Evolutionary conservation across 1,140 invertebrate species (phyloP).

Genomic region (Drosophila melanica): DNA sequence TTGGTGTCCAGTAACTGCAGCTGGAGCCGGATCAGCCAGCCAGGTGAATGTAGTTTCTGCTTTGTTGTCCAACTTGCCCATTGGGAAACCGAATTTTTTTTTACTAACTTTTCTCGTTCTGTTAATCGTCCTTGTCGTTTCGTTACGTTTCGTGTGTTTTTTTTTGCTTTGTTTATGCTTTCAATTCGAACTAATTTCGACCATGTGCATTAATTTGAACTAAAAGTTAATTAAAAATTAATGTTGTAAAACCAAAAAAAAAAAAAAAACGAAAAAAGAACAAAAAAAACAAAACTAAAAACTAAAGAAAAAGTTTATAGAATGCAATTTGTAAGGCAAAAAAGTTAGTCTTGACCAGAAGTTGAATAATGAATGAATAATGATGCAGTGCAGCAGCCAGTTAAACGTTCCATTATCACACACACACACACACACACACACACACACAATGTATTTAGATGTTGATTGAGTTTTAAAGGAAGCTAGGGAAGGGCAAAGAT

Average conservation of each 20-base stretch:
- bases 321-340: slow-evolving; percentile 41
- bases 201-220: slow-evolving; percentile 82
- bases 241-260: slow-evolving; percentile 81
- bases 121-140: slow-evolving; percentile 41
- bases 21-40: slow-evolving; percentile 3
- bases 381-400: slow-evolving; percentile 25
- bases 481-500: slow-evolving; percentile 31
- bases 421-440: slow-evolving; percentile 51
- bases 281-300: slow-evolving; percentile 14
- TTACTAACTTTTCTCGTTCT: slow-evolving; percentile 36
- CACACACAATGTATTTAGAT: slow-evolving; percentile 70
- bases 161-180: slow-evolving; percentile 53
- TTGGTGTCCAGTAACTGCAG: neutral
- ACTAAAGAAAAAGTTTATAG: slow-evolving; percentile 29
- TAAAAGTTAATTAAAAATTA: slow-evolving; percentile 80
- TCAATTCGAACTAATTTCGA: slow-evolving; percentile 55
- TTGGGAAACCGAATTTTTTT: slow-evolving; percentile 52
- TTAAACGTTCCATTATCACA: slow-evolving; percentile 62
- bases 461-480: slow-evolving; percentile 49
- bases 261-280: slow-evolving; percentile 61
- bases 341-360: slow-evolving; percentile 36
- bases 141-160: slow-evolving; percentile 55
- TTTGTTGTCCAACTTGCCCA: slow-evolving; percentile 63
- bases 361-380: slow-evolving; percentile 24
- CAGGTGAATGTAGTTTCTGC: slow-evolving; percentile 39